These are phyloP conservation scores for Sinocyclocheilus anophthalmus DNA, from an alignment of 2,113 vertebrate genomes.

Conservation along the genomic window DNA sequence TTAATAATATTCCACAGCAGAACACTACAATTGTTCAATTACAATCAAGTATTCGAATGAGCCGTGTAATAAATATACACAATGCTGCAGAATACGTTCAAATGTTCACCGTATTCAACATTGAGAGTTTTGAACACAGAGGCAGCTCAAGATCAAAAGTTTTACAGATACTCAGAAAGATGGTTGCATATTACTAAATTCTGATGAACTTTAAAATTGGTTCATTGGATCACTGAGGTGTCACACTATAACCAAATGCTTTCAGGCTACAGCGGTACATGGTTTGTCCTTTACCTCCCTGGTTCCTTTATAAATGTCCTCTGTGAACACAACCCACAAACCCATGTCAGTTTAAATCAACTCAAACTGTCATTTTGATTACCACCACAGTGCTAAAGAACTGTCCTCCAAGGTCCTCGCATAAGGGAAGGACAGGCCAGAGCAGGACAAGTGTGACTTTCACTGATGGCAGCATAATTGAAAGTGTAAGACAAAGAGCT, in stretches of 20 bases:
- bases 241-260: conserved; percentile 65
- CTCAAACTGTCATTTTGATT: conserved; percentile 46
- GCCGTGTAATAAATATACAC: neutral
- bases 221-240: conserved; percentile 51
- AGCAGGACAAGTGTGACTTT: conserved; percentile 34
- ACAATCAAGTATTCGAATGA: neutral
- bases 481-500: conserved; percentile 24
- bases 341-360: conserved; percentile 40
- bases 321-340: conserved; percentile 29
- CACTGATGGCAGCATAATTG: conserved; percentile 41
- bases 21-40: neutral
- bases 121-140: neutral
- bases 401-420: conserved; percentile 35
- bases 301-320: neutral
- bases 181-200: neutral
- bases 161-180: neutral
- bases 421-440: conserved; percentile 35
- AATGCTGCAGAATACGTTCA: neutral
- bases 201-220: too few relatives aligned
- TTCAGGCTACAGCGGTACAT: conserved; percentile 56
- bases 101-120: neutral
- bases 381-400: conserved; percentile 33
- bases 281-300: neutral
- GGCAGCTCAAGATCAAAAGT: neutral
- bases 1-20: neutral